Percentiles rank a stretch among this genome's conserved stretches.
These are phyloP conservation scores for Metopia argyrocephala DNA, from an alignment of 2,888 invertebrate genomes.

Conservation along the genomic window DNA sequence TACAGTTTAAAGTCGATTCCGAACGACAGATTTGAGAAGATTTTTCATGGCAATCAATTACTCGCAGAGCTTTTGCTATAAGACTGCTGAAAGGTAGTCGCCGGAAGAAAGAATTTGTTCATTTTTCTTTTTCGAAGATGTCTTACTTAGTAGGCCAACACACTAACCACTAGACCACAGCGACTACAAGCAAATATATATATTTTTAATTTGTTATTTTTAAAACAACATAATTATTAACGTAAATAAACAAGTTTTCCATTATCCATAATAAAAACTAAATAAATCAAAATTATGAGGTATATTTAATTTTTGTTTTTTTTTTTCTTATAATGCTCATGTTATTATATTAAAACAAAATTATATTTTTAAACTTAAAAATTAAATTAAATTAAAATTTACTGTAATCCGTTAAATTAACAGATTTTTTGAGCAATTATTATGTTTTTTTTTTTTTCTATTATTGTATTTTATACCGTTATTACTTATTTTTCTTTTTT, in stretches of 20 bases:
- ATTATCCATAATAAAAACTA: too few relatives aligned
- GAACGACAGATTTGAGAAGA: too few relatives aligned
- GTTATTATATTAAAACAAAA: not conserved
- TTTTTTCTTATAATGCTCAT: not conserved
- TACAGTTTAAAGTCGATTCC: too few relatives aligned
- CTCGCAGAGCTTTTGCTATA: too few relatives aligned
- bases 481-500: not conserved
- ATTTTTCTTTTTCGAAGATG: not conserved
- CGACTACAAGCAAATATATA: too few relatives aligned
- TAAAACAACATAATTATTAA: not conserved
- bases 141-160: too few relatives aligned
- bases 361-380: not conserved
- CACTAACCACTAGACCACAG: too few relatives aligned
- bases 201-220: too few relatives aligned
- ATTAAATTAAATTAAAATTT: not conserved
- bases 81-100: too few relatives aligned
- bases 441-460: not conserved
- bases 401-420: not conserved
- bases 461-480: not conserved
- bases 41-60: too few relatives aligned
- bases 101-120: too few relatives aligned
- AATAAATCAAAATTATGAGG: too few relatives aligned
- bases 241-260: not conserved
- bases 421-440: not conserved
- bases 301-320: not conserved